Conservation (phyloP, 1,140 invertebrate species). For the Atta colombica region DNA sequence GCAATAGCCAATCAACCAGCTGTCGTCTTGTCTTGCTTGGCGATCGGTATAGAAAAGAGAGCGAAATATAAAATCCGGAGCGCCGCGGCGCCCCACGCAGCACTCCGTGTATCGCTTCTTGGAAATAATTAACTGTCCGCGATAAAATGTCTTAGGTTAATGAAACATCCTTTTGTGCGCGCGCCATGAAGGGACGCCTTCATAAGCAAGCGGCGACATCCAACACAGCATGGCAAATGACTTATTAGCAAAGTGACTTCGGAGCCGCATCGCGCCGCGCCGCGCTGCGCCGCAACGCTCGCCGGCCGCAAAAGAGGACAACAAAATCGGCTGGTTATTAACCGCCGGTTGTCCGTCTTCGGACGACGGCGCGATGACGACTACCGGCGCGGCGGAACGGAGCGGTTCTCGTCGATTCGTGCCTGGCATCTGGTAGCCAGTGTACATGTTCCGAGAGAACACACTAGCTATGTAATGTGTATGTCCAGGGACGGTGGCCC, state of each 20-base stretch:
- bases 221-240: slow-evolving; percentile 67
- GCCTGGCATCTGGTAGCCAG: slow-evolving; percentile 69
- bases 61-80: slow-evolving; percentile 36
- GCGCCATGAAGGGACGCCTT: slow-evolving; percentile 64
- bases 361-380: slow-evolving; percentile 66
- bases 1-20: background rate
- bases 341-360: slow-evolving; percentile 63
- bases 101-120: slow-evolving; percentile 55
- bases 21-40: background rate
- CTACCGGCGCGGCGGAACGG: slow-evolving; percentile 36
- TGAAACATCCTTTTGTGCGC: slow-evolving; percentile 74
- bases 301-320: slow-evolving; percentile 64
- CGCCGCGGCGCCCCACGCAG: slow-evolving; percentile 42
- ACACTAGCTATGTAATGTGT: background rate
- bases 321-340: slow-evolving; percentile 73
- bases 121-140: slow-evolving; percentile 70
- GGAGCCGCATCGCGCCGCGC: slow-evolving; percentile 24
- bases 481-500: slow-evolving; percentile 28
- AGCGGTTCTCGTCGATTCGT: slow-evolving; percentile 43
- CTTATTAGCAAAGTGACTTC: slow-evolving; percentile 74
- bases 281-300: slow-evolving; percentile 8
- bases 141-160: slow-evolving; percentile 73
- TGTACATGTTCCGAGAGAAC: slow-evolving; percentile 31
- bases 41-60: background rate
- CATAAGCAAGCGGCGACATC: slow-evolving; percentile 73